Evolutionary conservation across 2,888 invertebrate species (phyloP).

Genomic region (Caenorhabditis imperialis): DNA sequence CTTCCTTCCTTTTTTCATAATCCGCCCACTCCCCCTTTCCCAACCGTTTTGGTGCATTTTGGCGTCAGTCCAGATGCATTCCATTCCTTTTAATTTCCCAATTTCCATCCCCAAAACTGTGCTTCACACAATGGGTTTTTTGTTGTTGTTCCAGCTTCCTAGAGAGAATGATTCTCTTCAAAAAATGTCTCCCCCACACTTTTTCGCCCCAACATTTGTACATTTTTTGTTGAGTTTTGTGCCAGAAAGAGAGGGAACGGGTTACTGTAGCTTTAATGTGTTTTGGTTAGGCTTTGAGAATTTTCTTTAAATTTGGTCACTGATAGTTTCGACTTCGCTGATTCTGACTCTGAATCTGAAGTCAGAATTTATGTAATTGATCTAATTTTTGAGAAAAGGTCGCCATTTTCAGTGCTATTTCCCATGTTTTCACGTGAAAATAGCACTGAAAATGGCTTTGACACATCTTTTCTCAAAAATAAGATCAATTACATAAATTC

Average conservation of each 20-base stretch:
- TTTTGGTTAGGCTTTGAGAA: no score
- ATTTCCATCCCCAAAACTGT: constrained; percentile 25
- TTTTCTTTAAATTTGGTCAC: no score
- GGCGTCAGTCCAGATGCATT: background rate
- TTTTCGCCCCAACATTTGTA: background rate
- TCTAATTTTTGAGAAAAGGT: no score
- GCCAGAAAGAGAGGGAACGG: background rate
- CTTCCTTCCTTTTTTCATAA: constrained; percentile 1
- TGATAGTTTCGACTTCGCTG: no score
- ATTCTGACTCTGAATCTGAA: no score
- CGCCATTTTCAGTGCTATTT: no score
- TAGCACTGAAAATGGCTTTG: no score
- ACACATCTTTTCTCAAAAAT: no score
- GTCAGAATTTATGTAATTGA: no score
- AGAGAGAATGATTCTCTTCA: constrained; percentile 26
- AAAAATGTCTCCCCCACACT: constrained; percentile 24
- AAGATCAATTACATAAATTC: no score
- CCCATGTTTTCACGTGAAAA: no score
- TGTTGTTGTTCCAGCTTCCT: constrained; percentile 14
- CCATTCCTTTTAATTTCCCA: constrained; percentile 2
- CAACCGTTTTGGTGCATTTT: constrained; percentile 1
- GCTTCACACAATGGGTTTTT: constrained; percentile 13
- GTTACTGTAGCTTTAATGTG: no score
- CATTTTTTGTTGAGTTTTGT: constrained; percentile 45
- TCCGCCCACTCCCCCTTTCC: background rate